Evolutionary conservation across 2,888 invertebrate species (phyloP), one percentile per base, ranked within the genome.

Genomic region (Xestia sexstrigata): DNA sequence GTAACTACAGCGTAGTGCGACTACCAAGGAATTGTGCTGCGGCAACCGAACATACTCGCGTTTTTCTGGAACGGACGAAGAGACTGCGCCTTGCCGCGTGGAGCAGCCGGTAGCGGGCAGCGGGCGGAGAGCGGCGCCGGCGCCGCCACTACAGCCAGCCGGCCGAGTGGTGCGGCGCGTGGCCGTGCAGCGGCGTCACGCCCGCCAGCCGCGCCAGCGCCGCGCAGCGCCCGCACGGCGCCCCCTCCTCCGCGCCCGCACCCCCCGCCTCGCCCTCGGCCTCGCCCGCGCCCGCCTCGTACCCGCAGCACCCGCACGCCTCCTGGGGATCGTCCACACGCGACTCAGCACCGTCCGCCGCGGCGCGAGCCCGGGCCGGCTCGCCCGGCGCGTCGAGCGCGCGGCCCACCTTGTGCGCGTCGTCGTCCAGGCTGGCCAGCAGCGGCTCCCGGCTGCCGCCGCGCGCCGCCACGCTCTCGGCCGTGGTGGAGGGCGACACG

Each of bases 161-260:
- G 70, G 97, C 97, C 83, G 98, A 97, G 91, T 97, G 97, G 89
- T 95, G 96, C 90, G 95, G 96, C 93, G 97, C 98, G 95, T 98
- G 98, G 2, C 98, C 98, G 94, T 98, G 97, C 89, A 98, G 97
- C 87, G 98, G 98, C 92, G 98, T 98, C 84, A 98, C 97, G 84
- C 98, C 98, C 26, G 98, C 97, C 89, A 98, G 96, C 92, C 97
- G 97, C 86, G 97, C 97, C 89, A 97, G 94, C 90, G 97, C 97
- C 88, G 97, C 97, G 90, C 97, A 97, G 85, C 97, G 97, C 79
- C 97, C 97, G 94, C 95, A 94, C 86, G 91, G 81, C 81, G 84
- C 83, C 65, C 83, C 82, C 71, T 65, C 78, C 52, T 68, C 87
- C 66, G 74, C 83, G 79, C 62, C 82, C 49, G 68, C 82, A 74